Evolutionary conservation across 2,888 invertebrate genomes (phyloP).

Genomic region (Drosophila birchii): DNA sequence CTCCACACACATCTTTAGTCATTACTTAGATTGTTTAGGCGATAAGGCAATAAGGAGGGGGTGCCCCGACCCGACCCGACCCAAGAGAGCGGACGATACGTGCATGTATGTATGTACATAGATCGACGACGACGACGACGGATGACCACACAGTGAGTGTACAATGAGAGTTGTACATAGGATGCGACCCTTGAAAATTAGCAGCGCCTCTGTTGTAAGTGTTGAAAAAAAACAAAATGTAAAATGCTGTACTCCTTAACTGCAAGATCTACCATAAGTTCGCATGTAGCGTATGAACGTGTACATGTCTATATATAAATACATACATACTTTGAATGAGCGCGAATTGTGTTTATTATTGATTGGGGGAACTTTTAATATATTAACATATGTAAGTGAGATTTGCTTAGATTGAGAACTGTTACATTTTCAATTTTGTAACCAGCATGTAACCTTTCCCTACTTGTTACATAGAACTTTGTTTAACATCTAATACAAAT

Average conservation of each 20-base stretch:
- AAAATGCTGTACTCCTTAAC: constrained; percentile 76
- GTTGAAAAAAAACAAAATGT: constrained; percentile 58
- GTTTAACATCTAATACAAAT: background rate
- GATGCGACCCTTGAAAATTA: constrained; percentile 60
- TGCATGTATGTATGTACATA: constrained; percentile 59
- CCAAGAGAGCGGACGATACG: constrained; percentile 18
- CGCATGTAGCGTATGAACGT: constrained; percentile 15
- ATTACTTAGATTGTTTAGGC: constrained; percentile 58
- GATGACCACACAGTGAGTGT: constrained; percentile 40
- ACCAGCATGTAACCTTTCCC: background rate
- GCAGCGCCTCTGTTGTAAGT: constrained; percentile 64
- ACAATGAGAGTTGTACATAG: constrained; percentile 59
- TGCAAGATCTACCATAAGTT: constrained; percentile 52
- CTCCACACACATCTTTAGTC: constrained; percentile 54
- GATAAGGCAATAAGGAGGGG: constrained; percentile 24
- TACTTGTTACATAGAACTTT: background rate
- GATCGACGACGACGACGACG: constrained; percentile 65
- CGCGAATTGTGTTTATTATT: background rate
- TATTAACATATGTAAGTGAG: too few relatives aligned
- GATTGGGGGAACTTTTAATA: background rate
- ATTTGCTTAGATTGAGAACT: too few relatives aligned
- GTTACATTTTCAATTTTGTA: background rate
- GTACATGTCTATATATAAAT: constrained; percentile 59
- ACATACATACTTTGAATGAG: constrained; percentile 45
- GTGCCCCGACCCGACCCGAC: constrained; percentile 20